Base-by-base conservation (phyloP, 1,140 invertebrate species). In the Zaprionus kolodkinae region DNA sequence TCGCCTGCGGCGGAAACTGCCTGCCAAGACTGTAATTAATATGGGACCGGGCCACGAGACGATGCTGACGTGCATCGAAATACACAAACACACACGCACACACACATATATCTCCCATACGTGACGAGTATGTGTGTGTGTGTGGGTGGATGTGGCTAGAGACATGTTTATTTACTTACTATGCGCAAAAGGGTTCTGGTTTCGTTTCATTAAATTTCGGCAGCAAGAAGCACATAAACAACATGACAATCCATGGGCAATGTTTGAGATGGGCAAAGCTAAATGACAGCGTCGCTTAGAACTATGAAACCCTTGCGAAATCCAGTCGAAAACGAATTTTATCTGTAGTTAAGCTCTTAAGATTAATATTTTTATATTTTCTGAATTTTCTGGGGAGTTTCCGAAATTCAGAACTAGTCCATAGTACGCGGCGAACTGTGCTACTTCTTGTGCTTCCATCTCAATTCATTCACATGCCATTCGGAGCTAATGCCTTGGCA, bases 21-120 rank as follows among this genome's bases (percentile, higher is more conserved):
- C 78, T 87, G 63, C 72, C 80, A 89, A 85, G 74, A 86, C 60
- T 84, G 85, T 84, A 88, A 88, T 88, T 88, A 88, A 88, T 88
- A 89, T 72, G 72, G 76, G 73, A 63, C 76, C 81, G 67, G 72
- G 43, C 60, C 74, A 74, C 57, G 59, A 77, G 62, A 66, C 56
- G 69, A 11, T 50, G 38, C 56, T 56, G 61, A 76, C 71, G 50
- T 65, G 62, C 45, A 59, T 61, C 45, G 17, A 50, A 50, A 30
- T 21, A 63, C 15, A 63, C 17, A n/a, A 43, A 50, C 65, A 52
- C 30, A 59, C 21, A 21, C 21, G 1, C 21, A 21, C 21, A 21
- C n/a, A n/a, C n/a, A n/a, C 13, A 25, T 27, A 64, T 15, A 36
- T 48, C 52, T 52, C 56, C 55, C 30, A 72, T 35, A 30, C 40